A percentile compares a stretch with the other conserved stretches of the same genome.
phyloP scores from a whole-genome alignment of 2,113 vertebrate species.

The Pluvialis apricaria region DNA sequence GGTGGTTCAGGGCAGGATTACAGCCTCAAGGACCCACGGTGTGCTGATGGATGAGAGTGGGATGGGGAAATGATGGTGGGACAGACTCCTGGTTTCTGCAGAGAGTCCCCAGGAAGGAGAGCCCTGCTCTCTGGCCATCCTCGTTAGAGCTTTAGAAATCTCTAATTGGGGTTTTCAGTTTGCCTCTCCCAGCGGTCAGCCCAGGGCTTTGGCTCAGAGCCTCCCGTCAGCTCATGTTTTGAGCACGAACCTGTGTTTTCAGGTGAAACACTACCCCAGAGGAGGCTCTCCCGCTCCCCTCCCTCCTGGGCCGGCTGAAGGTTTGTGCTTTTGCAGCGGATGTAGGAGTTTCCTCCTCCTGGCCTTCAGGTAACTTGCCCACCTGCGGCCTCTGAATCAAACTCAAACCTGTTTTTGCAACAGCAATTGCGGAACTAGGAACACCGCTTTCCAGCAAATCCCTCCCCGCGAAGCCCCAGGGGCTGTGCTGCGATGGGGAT shows the following conservation, averaged over 20 bases:
- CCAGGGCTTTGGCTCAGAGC: neutral
- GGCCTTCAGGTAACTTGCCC: slow-evolving; percentile 56
- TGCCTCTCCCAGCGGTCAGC: neutral
- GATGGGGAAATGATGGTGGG: neutral
- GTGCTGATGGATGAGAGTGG: neutral
- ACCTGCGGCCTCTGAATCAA: slow-evolving; percentile 16
- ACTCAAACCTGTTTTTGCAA: neutral
- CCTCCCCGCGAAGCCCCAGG: neutral
- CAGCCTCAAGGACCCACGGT: too few relatives aligned
- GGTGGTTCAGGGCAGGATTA: neutral
- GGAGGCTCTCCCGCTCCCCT: neutral
- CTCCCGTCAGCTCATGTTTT: neutral
- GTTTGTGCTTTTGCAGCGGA: neutral
- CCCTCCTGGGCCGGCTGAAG: neutral
- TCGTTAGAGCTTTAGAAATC: neutral
- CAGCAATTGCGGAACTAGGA: neutral
- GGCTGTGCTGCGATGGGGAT: neutral
- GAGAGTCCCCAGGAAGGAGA: neutral
- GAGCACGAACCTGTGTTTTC: neutral
- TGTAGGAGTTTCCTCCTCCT: slow-evolving; percentile 46
- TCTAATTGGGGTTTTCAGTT: neutral
- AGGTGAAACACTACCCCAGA: slow-evolving; percentile 10
- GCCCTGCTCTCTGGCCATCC: neutral
- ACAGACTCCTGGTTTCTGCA: neutral
- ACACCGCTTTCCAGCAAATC: neutral